phyloP scores from a whole-genome alignment of 2,113 vertebrate species.

The Pseudorhombus dupliciocellatus region DNA sequence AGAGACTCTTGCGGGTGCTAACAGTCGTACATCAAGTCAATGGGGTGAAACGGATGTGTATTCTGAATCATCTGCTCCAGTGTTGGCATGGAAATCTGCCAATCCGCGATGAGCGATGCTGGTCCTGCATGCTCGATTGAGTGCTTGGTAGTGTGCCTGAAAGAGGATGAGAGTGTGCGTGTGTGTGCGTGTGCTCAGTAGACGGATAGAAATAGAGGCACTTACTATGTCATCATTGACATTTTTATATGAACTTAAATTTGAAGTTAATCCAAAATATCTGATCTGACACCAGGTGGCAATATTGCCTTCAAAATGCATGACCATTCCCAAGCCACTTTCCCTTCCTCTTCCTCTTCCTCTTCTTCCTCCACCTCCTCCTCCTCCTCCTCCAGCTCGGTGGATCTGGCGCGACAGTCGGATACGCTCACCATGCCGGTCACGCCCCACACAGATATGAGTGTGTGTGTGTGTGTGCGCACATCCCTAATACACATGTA shows the following conservation, averaged over 20 bases:
- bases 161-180: conserved; percentile 20
- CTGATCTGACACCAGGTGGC: conserved; percentile 62
- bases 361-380: conserved; percentile 41
- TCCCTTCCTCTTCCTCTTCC: conserved; percentile 26
- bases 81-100: conserved; percentile 35
- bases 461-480: conserved; percentile 36
- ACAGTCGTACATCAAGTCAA: conserved; percentile 29
- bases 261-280: neutral
- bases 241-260: neutral
- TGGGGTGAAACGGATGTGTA: conserved; percentile 35
- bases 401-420: conserved; percentile 62
- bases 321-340: conserved; percentile 35
- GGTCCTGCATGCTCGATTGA: conserved; percentile 23
- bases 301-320: conserved; percentile 45
- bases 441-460: conserved; percentile 75
- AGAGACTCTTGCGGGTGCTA: conserved; percentile 1
- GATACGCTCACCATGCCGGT: conserved; percentile 75
- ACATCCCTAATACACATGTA: conserved; percentile 17
- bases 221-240: neutral
- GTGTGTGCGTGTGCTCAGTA: neutral
- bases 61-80: conserved; percentile 37
- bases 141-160: conserved; percentile 23
- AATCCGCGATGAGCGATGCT: conserved; percentile 25
- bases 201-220: neutral
- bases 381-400: conserved; percentile 43